Evolutionary conservation across 2,888 invertebrate species (phyloP), one percentile per base, ranked within the genome.

Genomic region (Lottia gigantea): DNA sequence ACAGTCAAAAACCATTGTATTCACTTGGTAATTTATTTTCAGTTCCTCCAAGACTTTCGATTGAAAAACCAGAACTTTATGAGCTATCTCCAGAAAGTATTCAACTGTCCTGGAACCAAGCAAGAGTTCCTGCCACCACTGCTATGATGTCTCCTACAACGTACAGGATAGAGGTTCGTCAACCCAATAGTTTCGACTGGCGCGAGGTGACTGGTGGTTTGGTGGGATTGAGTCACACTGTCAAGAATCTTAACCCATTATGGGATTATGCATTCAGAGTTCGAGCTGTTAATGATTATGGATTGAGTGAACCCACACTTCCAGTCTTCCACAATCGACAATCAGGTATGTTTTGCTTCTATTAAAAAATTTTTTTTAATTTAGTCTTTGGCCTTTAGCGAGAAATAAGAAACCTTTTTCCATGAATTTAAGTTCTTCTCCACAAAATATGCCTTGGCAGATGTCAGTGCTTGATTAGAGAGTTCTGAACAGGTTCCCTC

Each of bases 181-280:
- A 63, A 45, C 68, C 63, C 19, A 64, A 68, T 23, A 80, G 77
- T 47, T 78, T 83, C 70, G 84, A 85, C 67, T 87, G 87, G 87
- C 71, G 82, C 7, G 83, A 85, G 64, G 69, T 84, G 26, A 84
- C 81, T 14, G 74, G 82, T 0, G 82, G 84, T 40, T 62, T 83
- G 47, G 64, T 67, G 11, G 74, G 73, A 11, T 68, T 81, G 46
- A 81, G 76, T 46, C 80, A 79, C 68, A 74, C 75, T 4, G 76
- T 87, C 62, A 80, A 76, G 46, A 79, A 84, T 46, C 82, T 99
- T 73, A 94, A 95, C 85, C 96, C 98, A 0, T 95, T 95, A 90
- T 92, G 95, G 78, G 97, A 98, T 89, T 99, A 99, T 90, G 94
- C 95, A 89, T 97, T 98, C 91, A 92, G 98, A 74, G 93, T 98